Conservation (phyloP, 2,797 vertebrate species). For the Bucorvus abyssinicus region DNA sequence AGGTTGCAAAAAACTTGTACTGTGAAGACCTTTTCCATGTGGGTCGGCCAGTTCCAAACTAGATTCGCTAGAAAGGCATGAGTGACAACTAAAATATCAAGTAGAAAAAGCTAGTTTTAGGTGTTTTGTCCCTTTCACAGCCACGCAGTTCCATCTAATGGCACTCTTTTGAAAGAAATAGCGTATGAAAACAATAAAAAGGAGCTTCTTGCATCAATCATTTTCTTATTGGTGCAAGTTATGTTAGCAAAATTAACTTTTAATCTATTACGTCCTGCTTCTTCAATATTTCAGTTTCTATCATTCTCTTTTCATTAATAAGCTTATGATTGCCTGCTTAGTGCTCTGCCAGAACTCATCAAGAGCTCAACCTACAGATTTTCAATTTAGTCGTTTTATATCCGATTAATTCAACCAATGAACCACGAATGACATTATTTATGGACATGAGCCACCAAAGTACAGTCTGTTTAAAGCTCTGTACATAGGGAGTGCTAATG, state of each 20-base stretch:
- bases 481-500: not conserved
- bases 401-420: slow-evolving; percentile 60
- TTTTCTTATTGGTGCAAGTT: slow-evolving; percentile 14
- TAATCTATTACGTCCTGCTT: slow-evolving; percentile 1
- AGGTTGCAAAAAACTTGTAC: not conserved
- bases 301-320: slow-evolving; percentile 50
- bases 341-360: slow-evolving; percentile 52
- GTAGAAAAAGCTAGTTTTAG: not conserved
- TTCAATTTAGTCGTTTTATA: slow-evolving; percentile 64
- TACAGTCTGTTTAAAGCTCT: slow-evolving; percentile 26
- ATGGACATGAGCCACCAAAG: slow-evolving; percentile 9
- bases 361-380: slow-evolving; percentile 44
- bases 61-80: not conserved
- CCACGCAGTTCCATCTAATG: not conserved
- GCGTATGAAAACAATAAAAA: not conserved
- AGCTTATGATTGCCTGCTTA: slow-evolving; percentile 34
- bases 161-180: not conserved
- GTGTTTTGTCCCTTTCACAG: not conserved
- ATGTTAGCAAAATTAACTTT: slow-evolving; percentile 36
- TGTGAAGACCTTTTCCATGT: not conserved
- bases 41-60: not conserved
- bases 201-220: not conserved
- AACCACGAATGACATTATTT: slow-evolving; percentile 61
- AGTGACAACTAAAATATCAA: not conserved
- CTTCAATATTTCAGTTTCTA: slow-evolving; percentile 52